Evolutionary conservation across 2,797 vertebrate species (phyloP).

Genomic region (Urocyon cinereoargenteus): DNA sequence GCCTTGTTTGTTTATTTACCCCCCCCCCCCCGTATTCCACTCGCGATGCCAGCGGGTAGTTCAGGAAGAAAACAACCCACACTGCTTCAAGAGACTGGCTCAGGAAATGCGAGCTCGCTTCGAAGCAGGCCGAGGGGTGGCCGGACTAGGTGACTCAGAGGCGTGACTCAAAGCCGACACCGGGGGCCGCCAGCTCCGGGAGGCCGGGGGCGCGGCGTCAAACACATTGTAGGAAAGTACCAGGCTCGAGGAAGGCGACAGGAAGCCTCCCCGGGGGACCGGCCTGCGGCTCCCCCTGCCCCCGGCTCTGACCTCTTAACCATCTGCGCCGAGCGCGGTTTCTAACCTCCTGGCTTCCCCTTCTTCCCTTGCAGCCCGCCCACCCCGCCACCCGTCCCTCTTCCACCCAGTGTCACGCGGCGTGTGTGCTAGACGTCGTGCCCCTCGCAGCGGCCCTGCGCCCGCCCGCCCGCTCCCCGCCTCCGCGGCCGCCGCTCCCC

Average conservation of each 20-base stretch:
- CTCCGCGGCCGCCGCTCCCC: neutral
- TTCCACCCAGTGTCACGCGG: neutral
- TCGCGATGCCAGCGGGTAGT: neutral
- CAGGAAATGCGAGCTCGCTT: conserved; percentile 18
- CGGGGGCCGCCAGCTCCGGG: conserved; percentile 50
- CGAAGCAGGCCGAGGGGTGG: conserved; percentile 24
- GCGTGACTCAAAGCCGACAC: conserved; percentile 77
- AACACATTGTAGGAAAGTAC: conserved; percentile 82
- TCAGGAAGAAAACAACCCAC: neutral
- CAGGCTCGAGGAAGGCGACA: conserved; percentile 13
- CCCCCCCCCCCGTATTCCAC: neutral
- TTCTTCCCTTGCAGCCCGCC: neutral
- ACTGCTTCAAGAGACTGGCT: neutral
- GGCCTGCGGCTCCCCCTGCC: neutral
- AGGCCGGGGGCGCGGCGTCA: conserved; percentile 65
- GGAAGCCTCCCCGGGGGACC: conserved; percentile 15
- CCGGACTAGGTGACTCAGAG: conserved; percentile 73
- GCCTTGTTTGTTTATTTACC: too few species aligned
- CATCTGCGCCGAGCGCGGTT: neutral
- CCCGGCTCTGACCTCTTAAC: neutral
- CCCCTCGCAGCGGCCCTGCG: neutral
- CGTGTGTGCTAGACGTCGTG: neutral
- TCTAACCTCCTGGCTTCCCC: neutral
- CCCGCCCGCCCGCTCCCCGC: neutral
- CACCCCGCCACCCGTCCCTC: neutral